These are phyloP conservation scores for Ondatra zibethicus DNA, from an alignment of 2,113 vertebrate genomes.

Conservation along the genomic window DNA sequence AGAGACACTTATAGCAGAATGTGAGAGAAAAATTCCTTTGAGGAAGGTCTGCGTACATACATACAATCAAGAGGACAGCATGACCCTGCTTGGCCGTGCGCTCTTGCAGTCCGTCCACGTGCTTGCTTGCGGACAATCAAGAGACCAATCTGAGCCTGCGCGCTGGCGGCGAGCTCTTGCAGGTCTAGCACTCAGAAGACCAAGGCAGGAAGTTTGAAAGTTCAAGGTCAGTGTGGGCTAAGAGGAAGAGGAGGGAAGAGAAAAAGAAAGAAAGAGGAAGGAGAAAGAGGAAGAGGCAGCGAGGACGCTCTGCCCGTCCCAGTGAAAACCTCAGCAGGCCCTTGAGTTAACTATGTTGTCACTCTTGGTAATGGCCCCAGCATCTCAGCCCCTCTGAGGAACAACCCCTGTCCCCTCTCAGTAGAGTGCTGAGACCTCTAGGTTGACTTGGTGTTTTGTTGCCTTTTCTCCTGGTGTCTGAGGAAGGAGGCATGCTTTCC, in stretches of 20 bases:
- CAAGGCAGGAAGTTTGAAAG: background rate
- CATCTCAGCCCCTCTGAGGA: background rate
- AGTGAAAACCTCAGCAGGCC: background rate
- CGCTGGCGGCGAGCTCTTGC: no score
- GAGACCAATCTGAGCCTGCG: no score
- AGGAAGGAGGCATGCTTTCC: background rate
- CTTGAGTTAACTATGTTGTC: background rate
- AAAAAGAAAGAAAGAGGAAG: no score
- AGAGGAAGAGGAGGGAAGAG: background rate
- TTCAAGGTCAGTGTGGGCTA: background rate
- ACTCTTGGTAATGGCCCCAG: background rate
- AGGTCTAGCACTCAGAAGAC: background rate
- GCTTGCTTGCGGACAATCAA: no score
- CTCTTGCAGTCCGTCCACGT: no score
- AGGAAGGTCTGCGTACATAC: no score
- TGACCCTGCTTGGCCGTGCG: no score
- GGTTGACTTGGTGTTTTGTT: background rate
- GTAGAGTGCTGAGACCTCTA: background rate
- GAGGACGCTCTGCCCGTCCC: background rate
- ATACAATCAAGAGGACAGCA: no score
- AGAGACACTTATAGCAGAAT: no score
- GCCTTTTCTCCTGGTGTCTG: background rate
- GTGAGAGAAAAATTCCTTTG: no score
- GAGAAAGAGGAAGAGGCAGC: no score
- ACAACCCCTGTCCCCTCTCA: background rate